Base-by-base conservation (phyloP, 37 sponge, comb jelly and placozoan genomes). In the Agelas oroides region DNA sequence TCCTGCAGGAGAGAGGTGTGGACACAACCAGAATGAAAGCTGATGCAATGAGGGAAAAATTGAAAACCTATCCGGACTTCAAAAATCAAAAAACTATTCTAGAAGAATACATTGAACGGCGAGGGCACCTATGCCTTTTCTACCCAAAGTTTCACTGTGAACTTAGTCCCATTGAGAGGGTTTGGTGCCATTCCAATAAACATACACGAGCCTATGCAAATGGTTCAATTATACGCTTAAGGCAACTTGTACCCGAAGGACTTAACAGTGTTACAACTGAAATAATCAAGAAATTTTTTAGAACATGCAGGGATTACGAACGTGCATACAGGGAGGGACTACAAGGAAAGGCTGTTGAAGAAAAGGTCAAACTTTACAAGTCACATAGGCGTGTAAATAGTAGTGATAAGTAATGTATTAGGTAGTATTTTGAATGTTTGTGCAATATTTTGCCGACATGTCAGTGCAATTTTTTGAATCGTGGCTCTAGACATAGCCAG, bases 301-400 rank as follows among this genome's bases (percentile, higher is more conserved):
- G 64, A 61, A 59, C 14, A 6, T 33, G 78, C 31, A 27, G 39
- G 15, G 78, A 77, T 40, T 77, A 77, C 60, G 78, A 77, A 60
- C 59, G 5, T 19, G 78, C 64, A 62, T 77, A 59, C 30, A 59
- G 62, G 34, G 64, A 60, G 20, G 78, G 78, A 59, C 34, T 17
- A 18, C 59, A 13, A 15, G 39, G 37, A 60, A 31, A 77, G 60
- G 39, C 59, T 77, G 78, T 77, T 16, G 64, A 77, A 33, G 34
- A 19, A 61, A 61, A 6, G 33, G 64, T 77, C 15, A 77, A 77
- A 34, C 8, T 61, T 16, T 77, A 77, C 40, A 62, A 77, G 40
- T 77, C 78, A 62, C 78, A 77, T 61, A 77, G 78, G 34, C 27
- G 40, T 36, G 78, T 77, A 61, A 16, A 11, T 77, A 61, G 58